phyloP scores from a whole-genome alignment of 2,113 vertebrate genomes.

The Etheostoma cragini region DNA sequence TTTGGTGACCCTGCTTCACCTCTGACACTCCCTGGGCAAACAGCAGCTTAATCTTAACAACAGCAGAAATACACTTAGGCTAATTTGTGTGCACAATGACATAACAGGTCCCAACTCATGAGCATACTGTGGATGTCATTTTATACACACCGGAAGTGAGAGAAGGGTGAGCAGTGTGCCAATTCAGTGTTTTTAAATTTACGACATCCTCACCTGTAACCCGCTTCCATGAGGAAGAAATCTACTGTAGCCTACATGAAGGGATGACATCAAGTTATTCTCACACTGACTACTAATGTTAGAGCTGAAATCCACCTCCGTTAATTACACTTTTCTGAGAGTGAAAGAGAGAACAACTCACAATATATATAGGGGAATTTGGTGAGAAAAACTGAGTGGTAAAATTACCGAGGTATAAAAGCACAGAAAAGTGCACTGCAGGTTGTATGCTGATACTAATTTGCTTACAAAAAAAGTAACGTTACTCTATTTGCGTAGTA shows the following conservation, averaged over 20 bases:
- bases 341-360: background rate
- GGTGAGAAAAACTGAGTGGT: background rate
- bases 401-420: background rate
- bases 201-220: background rate
- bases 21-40: background rate
- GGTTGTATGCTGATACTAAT: background rate
- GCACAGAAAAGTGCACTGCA: background rate
- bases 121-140: background rate
- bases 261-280: constrained; percentile 18
- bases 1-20: background rate
- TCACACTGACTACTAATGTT: background rate
- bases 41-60: constrained; percentile 15
- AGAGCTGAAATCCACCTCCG: background rate
- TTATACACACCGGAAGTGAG: constrained; percentile 27
- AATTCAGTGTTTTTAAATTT: background rate
- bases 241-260: constrained; percentile 13
- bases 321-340: background rate
- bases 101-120: background rate
- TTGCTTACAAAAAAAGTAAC: background rate
- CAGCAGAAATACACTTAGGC: background rate
- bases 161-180: background rate
- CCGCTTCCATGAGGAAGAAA: constrained; percentile 5
- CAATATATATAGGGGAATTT: background rate
- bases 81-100: background rate
- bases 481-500: too few species aligned